Percentiles rank a stretch among this genome's conserved stretches.
phyloP scores from a whole-genome alignment of 1,140 invertebrate species.

The Bicyclus anynana region DNA sequence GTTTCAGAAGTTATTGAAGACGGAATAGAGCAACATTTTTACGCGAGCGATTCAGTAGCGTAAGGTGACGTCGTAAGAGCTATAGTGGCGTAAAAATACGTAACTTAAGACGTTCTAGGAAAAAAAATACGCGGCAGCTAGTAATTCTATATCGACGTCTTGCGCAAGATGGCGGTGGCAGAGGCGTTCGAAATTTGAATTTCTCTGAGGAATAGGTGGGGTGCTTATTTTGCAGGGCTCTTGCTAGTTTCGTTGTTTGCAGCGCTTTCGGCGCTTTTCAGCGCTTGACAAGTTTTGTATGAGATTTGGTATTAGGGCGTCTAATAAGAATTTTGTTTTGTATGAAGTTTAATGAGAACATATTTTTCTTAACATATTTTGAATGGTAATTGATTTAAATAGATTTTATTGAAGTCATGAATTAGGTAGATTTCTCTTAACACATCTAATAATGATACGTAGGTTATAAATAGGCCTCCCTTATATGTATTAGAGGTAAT shows the following conservation, averaged over 20 bases:
- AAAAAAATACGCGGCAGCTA: conserved; percentile 64
- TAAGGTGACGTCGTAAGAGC: conserved; percentile 65
- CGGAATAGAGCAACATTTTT: conserved; percentile 66
- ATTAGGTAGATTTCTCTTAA: no score
- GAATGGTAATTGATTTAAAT: no score
- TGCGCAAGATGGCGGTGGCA: conserved; percentile 71
- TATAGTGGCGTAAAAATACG: conserved; percentile 70
- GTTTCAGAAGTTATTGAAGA: conserved; percentile 27
- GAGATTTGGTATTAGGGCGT: conserved; percentile 23
- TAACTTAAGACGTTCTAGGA: conserved; percentile 71
- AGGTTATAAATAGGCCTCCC: no score
- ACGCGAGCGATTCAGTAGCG: conserved; percentile 69
- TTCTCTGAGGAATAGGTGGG: conserved; percentile 69
- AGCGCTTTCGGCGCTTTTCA: conserved; percentile 29
- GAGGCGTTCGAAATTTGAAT: conserved; percentile 71
- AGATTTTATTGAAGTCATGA: no score
- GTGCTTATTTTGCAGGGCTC: conserved; percentile 46
- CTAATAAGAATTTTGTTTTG: conserved; percentile 21
- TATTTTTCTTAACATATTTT: no score
- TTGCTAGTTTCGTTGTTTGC: conserved; percentile 14
- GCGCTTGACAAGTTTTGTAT: conserved; percentile 35
- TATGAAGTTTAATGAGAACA: no score
- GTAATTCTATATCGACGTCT: conserved; percentile 71
- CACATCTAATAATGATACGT: no score
- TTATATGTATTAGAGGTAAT: no score